Base-by-base conservation (phyloP, 2,797 vertebrate genomes). In the Percopsis omiscomaycus region DNA sequence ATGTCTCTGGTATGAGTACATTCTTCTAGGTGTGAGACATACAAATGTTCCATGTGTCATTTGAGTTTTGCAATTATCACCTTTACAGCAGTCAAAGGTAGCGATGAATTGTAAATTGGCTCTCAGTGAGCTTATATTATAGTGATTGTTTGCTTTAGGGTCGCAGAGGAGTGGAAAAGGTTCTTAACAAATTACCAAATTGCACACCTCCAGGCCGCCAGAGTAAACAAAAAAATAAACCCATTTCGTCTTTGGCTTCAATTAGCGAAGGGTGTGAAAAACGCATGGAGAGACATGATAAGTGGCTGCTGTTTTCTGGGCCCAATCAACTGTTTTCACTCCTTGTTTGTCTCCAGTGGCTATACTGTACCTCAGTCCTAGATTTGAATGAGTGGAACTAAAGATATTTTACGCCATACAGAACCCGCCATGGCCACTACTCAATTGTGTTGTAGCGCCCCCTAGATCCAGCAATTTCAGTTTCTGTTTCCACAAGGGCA, bases 171-270 rank as follows among this genome's bases (percentile, higher is more conserved):
- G 74, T 76, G 86, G 78, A 74, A 80, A 79, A 74, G 74, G 77
- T 74, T 76, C 72, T 81, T 85, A 89, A 85, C 85, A 88, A 91
- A 90, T 83, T 64, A 81, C 82, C 79, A 89, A 89, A 89, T 88
- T 84, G 79, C 82, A 79, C 84, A 74, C 81, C 84, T 83, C 76
- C 78, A 27, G 12, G 70, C 88, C 71, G 87, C 88, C 86, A 90
- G 86, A 79, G 81, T 80, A 84, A 92, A 91, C 88, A 85, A 77
- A 81, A 44, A 69, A 64, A 61, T 77, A 83, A 64, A 29, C 79
- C 72, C 82, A 61, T 73, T 73, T 64, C 62, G 6, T 67, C 81
- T 83, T 61, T 62, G 60, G 79, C 74, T 83, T 83, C 86, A 78
- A 87, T 90, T 88, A 88, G 82, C 59, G 30, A 45, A 52, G 81